phyloP scores from a whole-genome alignment of 2,797 vertebrate genomes.

The Kryptopterus vitreolus region DNA sequence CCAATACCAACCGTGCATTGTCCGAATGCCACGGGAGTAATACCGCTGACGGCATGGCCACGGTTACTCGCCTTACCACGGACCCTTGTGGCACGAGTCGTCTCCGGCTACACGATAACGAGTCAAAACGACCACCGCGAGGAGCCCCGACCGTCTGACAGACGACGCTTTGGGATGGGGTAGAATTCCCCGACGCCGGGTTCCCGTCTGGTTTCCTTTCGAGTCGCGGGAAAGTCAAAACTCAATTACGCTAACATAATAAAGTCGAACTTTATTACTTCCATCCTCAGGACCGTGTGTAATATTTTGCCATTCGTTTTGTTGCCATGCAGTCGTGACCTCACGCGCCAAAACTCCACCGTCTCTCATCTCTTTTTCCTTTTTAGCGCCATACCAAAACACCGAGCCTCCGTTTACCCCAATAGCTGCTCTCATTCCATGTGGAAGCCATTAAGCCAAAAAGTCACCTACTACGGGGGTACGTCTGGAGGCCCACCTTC shows the following conservation, averaged over 20 bases:
- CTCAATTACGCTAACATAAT: background rate
- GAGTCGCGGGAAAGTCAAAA: background rate
- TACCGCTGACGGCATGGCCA: background rate
- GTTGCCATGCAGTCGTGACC: slow-evolving; percentile 29
- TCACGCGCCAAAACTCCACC: slow-evolving; percentile 65
- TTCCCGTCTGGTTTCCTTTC: background rate
- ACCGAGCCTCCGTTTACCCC: slow-evolving; percentile 28
- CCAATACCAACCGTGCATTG: background rate
- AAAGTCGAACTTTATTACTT: slow-evolving; percentile 10
- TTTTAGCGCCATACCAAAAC: slow-evolving; percentile 50
- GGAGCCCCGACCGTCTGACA: background rate
- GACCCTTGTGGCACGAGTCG: background rate
- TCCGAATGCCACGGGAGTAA: background rate
- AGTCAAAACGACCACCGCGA: background rate
- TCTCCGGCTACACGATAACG: background rate
- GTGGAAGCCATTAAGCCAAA: slow-evolving; percentile 69
- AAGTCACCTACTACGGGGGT: slow-evolving; percentile 48
- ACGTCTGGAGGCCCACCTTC: slow-evolving; percentile 26
- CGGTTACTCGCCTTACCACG: background rate
- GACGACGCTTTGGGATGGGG: too few relatives aligned
- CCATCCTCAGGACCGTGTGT: background rate
- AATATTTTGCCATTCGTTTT: slow-evolving; percentile 13
- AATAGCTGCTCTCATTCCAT: slow-evolving; percentile 55
- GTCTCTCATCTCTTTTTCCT: slow-evolving; percentile 41
- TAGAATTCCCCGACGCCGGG: background rate